Evolutionary conservation across 2,888 invertebrate species (phyloP).

Genomic region (Synanthedon formicaeformis): DNA sequence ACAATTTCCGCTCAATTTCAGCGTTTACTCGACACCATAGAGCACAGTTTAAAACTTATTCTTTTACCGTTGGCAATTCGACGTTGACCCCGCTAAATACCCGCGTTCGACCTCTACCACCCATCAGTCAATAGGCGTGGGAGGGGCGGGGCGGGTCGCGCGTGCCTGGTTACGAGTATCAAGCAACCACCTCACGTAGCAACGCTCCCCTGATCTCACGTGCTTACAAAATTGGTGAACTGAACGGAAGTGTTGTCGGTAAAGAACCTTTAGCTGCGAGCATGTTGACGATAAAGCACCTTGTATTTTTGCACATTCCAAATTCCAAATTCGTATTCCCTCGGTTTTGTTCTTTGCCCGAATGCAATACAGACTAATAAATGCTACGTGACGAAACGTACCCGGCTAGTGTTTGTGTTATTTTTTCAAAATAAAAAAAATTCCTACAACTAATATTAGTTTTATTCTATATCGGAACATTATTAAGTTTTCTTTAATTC

Average conservation of each 20-base stretch:
- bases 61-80: slow-evolving; percentile 18
- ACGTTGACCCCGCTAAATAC: slow-evolving; percentile 5
- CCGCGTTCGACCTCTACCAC: background rate
- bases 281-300: slow-evolving; percentile 22
- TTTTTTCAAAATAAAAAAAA: background rate
- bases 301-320: slow-evolving; percentile 13
- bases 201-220: slow-evolving; percentile 35
- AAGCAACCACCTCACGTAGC: slow-evolving; percentile 32
- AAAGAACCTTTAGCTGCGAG: slow-evolving; percentile 16
- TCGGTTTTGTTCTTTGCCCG: slow-evolving; percentile 7
- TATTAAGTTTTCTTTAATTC: too few relatives aligned
- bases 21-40: slow-evolving; percentile 30
- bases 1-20: slow-evolving; percentile 38
- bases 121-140: slow-evolving; percentile 2
- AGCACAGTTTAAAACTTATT: slow-evolving; percentile 34
- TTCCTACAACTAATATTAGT: too few relatives aligned
- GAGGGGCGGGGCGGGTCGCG: slow-evolving; percentile 8
- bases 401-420: background rate
- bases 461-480: too few relatives aligned
- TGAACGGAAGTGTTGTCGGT: slow-evolving; percentile 27
- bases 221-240: slow-evolving; percentile 36
- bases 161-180: slow-evolving; percentile 17
- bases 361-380: background rate
- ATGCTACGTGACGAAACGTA: background rate
- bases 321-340: slow-evolving; percentile 8